Percentiles rank a stretch among this genome's conserved stretches.
These are phyloP conservation scores for Muscidifurax raptorellus DNA, from an alignment of 1,140 invertebrate genomes.

Conservation along the genomic window DNA sequence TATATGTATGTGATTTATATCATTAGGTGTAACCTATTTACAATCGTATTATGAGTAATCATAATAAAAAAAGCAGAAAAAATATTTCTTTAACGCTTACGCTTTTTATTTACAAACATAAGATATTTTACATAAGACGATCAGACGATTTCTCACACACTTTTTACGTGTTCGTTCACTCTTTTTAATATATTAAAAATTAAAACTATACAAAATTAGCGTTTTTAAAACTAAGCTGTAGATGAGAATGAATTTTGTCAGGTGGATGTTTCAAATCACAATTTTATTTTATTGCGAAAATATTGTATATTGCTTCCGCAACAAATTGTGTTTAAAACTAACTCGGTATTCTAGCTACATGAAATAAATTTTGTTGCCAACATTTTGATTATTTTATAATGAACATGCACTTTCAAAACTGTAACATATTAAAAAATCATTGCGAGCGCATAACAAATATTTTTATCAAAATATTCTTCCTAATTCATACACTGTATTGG, in stretches of 20 bases:
- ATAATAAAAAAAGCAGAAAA: slow-evolving; percentile 44
- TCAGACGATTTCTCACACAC: slow-evolving; percentile 49
- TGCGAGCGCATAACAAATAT: slow-evolving; percentile 46
- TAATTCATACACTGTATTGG: slow-evolving; percentile 21
- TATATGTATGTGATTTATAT: slow-evolving; percentile 12
- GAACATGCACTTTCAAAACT: slow-evolving; percentile 43
- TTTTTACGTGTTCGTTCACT: slow-evolving; percentile 43
- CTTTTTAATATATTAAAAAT: slow-evolving; percentile 35
- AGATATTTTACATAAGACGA: slow-evolving; percentile 51
- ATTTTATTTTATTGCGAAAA: slow-evolving; percentile 49
- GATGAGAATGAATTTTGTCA: slow-evolving; percentile 44
- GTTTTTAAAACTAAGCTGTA: slow-evolving; percentile 30
- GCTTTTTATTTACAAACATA: slow-evolving; percentile 56
- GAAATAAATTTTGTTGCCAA: slow-evolving; percentile 34
- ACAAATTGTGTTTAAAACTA: slow-evolving; percentile 32
- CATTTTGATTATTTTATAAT: slow-evolving; percentile 14
- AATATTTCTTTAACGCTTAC: slow-evolving; percentile 44
- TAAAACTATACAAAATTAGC: slow-evolving; percentile 50
- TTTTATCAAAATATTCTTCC: slow-evolving; percentile 53
- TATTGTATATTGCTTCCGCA: slow-evolving; percentile 18
- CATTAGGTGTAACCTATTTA: slow-evolving; percentile 20
- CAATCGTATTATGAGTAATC: not conserved
- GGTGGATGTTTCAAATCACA: slow-evolving; percentile 47
- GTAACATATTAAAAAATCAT: slow-evolving; percentile 25
- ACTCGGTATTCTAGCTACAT: slow-evolving; percentile 29